Conservation (phyloP, 2,113 vertebrate genomes). For the Oostethus manadensis region DNA sequence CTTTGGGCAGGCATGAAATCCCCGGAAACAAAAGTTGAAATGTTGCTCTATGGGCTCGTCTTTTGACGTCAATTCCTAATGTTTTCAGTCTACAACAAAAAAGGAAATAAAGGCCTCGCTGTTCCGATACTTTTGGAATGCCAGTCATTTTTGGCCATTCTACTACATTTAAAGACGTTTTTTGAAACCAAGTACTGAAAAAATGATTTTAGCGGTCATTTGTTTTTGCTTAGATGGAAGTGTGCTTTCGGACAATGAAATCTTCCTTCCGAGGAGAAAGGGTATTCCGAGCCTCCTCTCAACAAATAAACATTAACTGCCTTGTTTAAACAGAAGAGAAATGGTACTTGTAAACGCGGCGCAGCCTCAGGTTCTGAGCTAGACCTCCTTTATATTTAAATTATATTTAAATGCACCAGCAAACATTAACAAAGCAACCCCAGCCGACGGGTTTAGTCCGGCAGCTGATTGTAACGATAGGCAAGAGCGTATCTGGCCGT, state of each 20-base stretch:
- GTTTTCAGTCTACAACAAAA: no score
- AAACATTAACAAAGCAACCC: background rate
- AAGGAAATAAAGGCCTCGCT: no score
- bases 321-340: constrained; percentile 2
- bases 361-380: background rate
- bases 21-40: no score
- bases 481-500: no score
- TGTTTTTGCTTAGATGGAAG: background rate
- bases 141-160: no score
- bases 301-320: constrained; percentile 3
- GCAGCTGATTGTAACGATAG: no score
- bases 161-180: no score
- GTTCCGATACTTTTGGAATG: no score
- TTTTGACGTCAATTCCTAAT: no score
- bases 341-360: background rate
- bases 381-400: background rate
- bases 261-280: background rate
- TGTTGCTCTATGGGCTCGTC: no score
- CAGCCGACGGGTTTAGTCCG: background rate
- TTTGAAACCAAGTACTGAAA: no score
- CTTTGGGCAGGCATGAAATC: no score
- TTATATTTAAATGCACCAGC: background rate
- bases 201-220: background rate
- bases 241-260: background rate
- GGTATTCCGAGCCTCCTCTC: background rate